Base-by-base conservation (phyloP, 2,888 invertebrate genomes). In the Drosophila diplacantha region DNA sequence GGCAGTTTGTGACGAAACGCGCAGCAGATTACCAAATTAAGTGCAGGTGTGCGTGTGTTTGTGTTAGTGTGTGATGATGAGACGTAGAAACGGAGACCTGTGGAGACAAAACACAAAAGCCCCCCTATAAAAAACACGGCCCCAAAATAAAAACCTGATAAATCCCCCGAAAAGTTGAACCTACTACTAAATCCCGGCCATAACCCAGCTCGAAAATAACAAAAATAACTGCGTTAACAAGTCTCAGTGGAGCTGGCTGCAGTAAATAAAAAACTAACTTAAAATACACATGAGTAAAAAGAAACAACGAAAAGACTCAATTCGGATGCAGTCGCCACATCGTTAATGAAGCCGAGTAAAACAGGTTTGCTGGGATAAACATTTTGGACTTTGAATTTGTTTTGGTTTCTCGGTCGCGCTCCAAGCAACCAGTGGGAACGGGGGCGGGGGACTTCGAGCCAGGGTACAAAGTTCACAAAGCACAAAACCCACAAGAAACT, bases 311-410 rank as follows among this genome's bases (percentile, higher is more conserved):
- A 29, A 24, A 58, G 9, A 37, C 61, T 29, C 51, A 35, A 31
- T 29, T 26, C 41, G 18, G n/a, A 51, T 39, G 73, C 49, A 38
- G 46, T 26, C 37, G 41, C 39, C 52, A 37, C 52, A 56, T 53
- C 22, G n/a, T 44, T 46, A 66, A 66, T 41, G 51, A 44, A 60
- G 47, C 39, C 63, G 29, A 69, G 68, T 53, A 51, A 67, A 81
- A 78, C 77, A 50, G 77, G 77, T 78, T 78, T 75, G 67, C 57
- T 43, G 47, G 34, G 26, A 46, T 52, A 44, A 51, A 44, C 51
- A 38, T 44, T 49, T 66, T 39, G 38, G 22, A 49, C 73, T 66
- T 64, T 71, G 51, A 46, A 20, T 46, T 46, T 46, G 44, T 31
- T 46, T 44, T 44, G 44, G 29, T 44, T 18, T 50, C 59, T 76